Evolutionary conservation across 1,140 invertebrate genomes (phyloP).

Genomic region (Macrobrachium nipponense): DNA sequence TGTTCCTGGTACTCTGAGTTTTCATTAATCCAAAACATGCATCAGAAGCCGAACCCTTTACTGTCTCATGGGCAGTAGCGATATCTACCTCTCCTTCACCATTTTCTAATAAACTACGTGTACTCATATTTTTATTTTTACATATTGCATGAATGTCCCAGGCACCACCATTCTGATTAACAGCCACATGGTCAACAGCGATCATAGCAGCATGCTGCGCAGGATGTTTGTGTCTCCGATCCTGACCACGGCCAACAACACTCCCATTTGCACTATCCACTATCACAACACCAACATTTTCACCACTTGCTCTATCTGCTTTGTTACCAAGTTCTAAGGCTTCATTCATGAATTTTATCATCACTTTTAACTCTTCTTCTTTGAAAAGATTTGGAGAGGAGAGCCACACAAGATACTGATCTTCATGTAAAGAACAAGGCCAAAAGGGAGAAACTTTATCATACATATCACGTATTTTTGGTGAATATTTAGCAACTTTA

Average conservation of each 20-base stretch:
- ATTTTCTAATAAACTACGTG: no score
- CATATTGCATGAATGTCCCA: slow-evolving; percentile 69
- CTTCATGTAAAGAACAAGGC: slow-evolving; percentile 62
- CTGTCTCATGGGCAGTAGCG: no score
- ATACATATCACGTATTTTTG: slow-evolving; percentile 50
- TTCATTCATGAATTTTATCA: slow-evolving; percentile 75
- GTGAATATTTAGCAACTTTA: slow-evolving; percentile 35
- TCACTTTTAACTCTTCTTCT: slow-evolving; percentile 71
- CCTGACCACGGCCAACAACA: slow-evolving; percentile 74
- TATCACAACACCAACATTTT: slow-evolving; percentile 57
- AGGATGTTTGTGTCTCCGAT: slow-evolving; percentile 76
- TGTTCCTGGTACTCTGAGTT: not conserved
- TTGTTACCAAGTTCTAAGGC: slow-evolving; percentile 73
- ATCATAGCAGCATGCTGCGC: slow-evolving; percentile 88
- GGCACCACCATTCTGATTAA: slow-evolving; percentile 82
- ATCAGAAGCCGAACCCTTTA: no score
- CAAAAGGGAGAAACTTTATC: slow-evolving; percentile 51
- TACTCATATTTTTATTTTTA: no score
- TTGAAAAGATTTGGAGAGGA: slow-evolving; percentile 75
- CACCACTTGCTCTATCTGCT: slow-evolving; percentile 62
- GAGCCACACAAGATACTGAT: slow-evolving; percentile 50
- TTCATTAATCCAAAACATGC: no score
- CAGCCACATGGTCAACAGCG: slow-evolving; percentile 86
- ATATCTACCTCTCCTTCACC: no score
- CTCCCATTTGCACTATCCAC: slow-evolving; percentile 66